Conservation (phyloP, 2,888 invertebrate genomes). For the Lithophane leautieri region DNA sequence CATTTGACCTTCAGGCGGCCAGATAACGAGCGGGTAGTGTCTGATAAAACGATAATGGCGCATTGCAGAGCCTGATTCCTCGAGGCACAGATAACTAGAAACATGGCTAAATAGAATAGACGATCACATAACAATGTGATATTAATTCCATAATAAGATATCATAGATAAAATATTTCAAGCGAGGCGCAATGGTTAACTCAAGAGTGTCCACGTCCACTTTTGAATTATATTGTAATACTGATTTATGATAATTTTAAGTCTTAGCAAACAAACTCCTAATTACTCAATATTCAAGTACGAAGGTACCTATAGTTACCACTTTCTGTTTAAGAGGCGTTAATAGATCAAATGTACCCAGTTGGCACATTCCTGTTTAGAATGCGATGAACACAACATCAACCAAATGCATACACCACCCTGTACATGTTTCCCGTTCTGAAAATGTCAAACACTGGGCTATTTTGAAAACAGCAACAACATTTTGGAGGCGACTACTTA, state of each 20-base stretch:
- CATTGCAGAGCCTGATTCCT: slow-evolving; percentile 71
- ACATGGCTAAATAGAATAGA: slow-evolving; percentile 41
- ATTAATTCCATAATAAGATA: slow-evolving; percentile 49
- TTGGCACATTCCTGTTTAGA: slow-evolving; percentile 33
- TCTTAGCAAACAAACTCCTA: slow-evolving; percentile 1
- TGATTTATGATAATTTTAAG: slow-evolving; percentile 26
- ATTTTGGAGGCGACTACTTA: slow-evolving; percentile 38
- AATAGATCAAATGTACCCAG: background rate
- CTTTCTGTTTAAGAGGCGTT: background rate
- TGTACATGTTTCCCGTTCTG: slow-evolving; percentile 45
- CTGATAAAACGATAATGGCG: slow-evolving; percentile 81
- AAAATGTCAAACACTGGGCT: slow-evolving; percentile 54
- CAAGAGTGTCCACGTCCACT: slow-evolving; percentile 12
- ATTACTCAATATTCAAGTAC: background rate
- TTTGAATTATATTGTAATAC: background rate
- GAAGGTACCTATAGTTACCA: background rate
- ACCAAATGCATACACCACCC: slow-evolving; percentile 25
- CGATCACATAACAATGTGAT: slow-evolving; percentile 44
- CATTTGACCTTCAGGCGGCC: slow-evolving; percentile 76
- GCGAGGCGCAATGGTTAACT: background rate
- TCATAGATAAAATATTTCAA: slow-evolving; percentile 32
- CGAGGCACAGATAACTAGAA: slow-evolving; percentile 57
- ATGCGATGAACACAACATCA: slow-evolving; percentile 39
- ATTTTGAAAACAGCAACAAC: slow-evolving; percentile 50
- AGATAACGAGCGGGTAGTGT: slow-evolving; percentile 76